Conservation (phyloP, 2,113 vertebrate species). For the Seriola quinqueradiata region DNA sequence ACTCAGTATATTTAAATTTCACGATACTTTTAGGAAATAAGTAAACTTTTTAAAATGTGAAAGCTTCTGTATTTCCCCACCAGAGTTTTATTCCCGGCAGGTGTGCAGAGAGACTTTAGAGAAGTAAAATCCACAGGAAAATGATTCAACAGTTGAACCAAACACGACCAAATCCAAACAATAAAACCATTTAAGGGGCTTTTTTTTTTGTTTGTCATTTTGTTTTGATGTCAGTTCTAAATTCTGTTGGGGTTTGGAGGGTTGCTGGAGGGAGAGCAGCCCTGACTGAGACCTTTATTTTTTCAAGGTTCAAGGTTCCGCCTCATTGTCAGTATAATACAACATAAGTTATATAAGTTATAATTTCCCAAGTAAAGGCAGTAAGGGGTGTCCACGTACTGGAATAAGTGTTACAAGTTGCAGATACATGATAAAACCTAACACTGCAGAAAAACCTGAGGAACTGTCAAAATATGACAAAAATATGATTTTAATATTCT, state of each 20-base stretch:
- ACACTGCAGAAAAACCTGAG: not conserved
- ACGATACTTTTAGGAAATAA: not conserved
- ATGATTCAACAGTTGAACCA: not conserved
- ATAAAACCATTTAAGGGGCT: not conserved
- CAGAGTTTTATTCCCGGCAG: not conserved
- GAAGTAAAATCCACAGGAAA: not conserved
- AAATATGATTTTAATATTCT: not conserved
- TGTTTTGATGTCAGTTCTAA: too few relatives aligned
- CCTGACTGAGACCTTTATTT: not conserved
- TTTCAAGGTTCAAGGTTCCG: too few relatives aligned
- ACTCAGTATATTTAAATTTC: not conserved
- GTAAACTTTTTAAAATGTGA: not conserved
- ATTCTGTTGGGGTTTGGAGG: not conserved
- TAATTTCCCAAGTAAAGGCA: too few relatives aligned
- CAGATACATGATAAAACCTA: not conserved
- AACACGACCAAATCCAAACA: not conserved
- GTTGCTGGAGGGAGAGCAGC: not conserved
- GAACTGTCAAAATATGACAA: not conserved
- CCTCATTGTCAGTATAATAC: too few relatives aligned
- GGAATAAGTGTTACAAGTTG: not conserved
- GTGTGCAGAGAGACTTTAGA: not conserved
- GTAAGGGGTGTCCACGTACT: not conserved
- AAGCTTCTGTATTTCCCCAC: not conserved
- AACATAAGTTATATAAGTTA: too few relatives aligned
- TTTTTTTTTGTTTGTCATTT: not conserved